Conservation (phyloP, 2,888 invertebrate genomes). For the Cabera pusaria region DNA sequence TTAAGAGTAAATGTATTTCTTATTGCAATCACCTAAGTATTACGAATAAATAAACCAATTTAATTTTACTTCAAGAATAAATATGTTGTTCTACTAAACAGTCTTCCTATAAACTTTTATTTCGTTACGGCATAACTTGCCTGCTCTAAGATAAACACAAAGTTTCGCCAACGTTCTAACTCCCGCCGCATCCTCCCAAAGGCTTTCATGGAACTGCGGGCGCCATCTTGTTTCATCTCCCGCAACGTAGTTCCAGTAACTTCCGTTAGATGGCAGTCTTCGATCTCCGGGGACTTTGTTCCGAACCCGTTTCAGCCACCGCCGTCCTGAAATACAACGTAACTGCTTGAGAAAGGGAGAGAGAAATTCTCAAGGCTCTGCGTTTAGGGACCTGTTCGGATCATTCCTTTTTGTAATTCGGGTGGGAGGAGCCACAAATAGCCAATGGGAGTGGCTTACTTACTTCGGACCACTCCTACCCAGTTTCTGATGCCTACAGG, state of each 20-base stretch:
- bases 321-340: slow-evolving; percentile 73
- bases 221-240: slow-evolving; percentile 65
- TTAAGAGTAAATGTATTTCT: no score
- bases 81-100: no score
- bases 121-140: slow-evolving; percentile 3
- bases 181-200: slow-evolving; percentile 37
- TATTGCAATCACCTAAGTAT: no score
- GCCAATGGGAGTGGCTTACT: slow-evolving; percentile 69
- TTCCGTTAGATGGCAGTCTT: slow-evolving; percentile 56
- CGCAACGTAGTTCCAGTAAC: slow-evolving; percentile 43
- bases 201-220: slow-evolving; percentile 43
- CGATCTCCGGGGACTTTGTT: slow-evolving; percentile 54
- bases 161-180: slow-evolving; percentile 37
- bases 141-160: slow-evolving; percentile 42
- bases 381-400: slow-evolving; percentile 56
- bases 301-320: slow-evolving; percentile 65
- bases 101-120: no score
- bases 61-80: no score
- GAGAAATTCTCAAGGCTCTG: slow-evolving; percentile 78
- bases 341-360: slow-evolving; percentile 72
- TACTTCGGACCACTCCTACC: slow-evolving; percentile 66
- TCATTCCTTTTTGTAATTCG: slow-evolving; percentile 65
- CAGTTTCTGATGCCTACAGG: slow-evolving; percentile 79
- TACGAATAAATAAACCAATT: no score
- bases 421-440: slow-evolving; percentile 63